Evolutionary conservation across 2,888 invertebrate species (phyloP).

Genomic region (Ceratothoa steindachneri): DNA sequence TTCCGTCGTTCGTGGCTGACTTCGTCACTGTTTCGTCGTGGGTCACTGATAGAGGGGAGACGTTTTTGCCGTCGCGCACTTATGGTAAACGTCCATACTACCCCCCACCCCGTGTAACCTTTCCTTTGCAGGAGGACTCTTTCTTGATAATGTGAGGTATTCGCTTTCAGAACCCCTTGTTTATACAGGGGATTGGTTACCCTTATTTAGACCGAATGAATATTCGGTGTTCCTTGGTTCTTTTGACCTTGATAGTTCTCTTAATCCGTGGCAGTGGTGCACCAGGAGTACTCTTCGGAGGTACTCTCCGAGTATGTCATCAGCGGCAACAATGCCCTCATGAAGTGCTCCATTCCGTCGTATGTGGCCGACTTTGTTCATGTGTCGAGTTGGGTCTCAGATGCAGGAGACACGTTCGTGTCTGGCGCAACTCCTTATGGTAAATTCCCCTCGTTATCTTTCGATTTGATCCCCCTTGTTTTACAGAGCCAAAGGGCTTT

Average conservation of each 20-base stretch:
- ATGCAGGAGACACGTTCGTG: slow-evolving; percentile 25
- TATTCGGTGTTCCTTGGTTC: too few species aligned
- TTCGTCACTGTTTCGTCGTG: slow-evolving; percentile 27
- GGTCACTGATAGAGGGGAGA: slow-evolving; percentile 17
- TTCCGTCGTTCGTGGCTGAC: slow-evolving; percentile 57
- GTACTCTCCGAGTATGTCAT: slow-evolving; percentile 67
- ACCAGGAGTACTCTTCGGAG: background rate
- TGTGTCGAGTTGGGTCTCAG: slow-evolving; percentile 40
- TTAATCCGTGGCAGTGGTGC: slow-evolving; percentile 12
- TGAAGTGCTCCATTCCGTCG: slow-evolving; percentile 79
- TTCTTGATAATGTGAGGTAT: too few species aligned
- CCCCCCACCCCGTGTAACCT: too few species aligned
- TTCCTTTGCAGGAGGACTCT: too few species aligned
- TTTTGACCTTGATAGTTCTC: too few species aligned
- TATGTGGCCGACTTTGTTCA: slow-evolving; percentile 47
- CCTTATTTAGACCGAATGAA: too few species aligned
- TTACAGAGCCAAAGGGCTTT: too few species aligned
- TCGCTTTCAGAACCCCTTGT: too few species aligned
- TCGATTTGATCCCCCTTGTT: too few species aligned
- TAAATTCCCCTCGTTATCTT: too few species aligned
- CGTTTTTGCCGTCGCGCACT: background rate
- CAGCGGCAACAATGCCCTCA: slow-evolving; percentile 81
- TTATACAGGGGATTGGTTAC: too few species aligned
- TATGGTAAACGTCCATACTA: slow-evolving; percentile 11
- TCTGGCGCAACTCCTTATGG: slow-evolving; percentile 35